Evolutionary conservation across 2,113 vertebrate species (phyloP), one percentile per base, ranked within the genome.

Genomic region (Pycnonotus jocosus): DNA sequence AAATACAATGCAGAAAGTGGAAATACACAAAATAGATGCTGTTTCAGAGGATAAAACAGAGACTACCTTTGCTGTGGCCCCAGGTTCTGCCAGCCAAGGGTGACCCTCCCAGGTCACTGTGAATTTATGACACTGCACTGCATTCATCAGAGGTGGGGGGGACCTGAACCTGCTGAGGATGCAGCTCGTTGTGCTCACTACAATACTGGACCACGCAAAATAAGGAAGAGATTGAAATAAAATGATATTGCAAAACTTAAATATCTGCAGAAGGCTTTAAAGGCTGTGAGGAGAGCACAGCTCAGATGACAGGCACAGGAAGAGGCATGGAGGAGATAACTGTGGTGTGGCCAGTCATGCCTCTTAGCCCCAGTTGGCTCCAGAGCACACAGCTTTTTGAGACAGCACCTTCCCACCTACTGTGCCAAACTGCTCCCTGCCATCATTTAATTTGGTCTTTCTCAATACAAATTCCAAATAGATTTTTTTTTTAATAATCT

Each of bases 241-340:
- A 7, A 23, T 6, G 35, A 4, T 27, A 35, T 14, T 61, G 40
- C 30, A 82, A 61, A 76, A 30, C 38, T 48, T 48, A 19, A 40
- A 23, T 54, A 48, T 20, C 21, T 2, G 1, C 47, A 69, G 54
- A 62, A 69, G 10, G 37, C 31, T 70, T 54, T 21, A 28, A 68
- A 81, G 48, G 0, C 9, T 54, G 6, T 33, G 24, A 81, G n/a
- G 11, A 69, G 24, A 33, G 17, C 54, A 61, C 7, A 71, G 45
- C 10, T 71, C 28, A 15, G 53, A n/a, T 18, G 42, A 30, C 0
- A 6, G 12, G 18, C 35, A 54, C 42, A 92, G 44, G 33, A 74
- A 38, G 0, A 51, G 40, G 51, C 38, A 51, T 0, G 0, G 37
- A 62, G 19, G 11, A 42, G 47, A 4, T 12, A 50, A 65, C 0